Evolutionary conservation across 2,888 invertebrate species (phyloP), one percentile per base, ranked within the genome.

Genomic region (Eupelmus urozonus): DNA sequence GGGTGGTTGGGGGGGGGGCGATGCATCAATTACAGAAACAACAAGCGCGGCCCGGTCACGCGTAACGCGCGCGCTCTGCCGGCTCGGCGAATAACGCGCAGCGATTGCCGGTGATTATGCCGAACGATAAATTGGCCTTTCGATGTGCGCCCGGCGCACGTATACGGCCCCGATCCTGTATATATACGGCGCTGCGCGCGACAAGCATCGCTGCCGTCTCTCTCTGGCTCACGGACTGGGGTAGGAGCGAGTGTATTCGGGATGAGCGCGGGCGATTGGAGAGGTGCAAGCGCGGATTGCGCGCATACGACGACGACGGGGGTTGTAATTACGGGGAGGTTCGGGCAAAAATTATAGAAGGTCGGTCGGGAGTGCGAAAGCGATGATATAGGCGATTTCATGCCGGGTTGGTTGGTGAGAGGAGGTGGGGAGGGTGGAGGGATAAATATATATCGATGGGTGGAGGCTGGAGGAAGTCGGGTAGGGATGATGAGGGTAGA

Each of bases 1-100:
- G n/a, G n/a, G n/a, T n/a, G n/a, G n/a, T n/a, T n/a, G n/a, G n/a
- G n/a, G n/a, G 85, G 80, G 82, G 76, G 80, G 82, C 85, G 84
- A 87, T 87, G 86, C 88, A 88, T 88, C 88, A 88, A 88, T 88
- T 88, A 87, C 86, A 87, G 86, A 87, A 87, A 87, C 86, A 86
- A 76, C 85, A 85, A 81, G 83, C 84, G 82, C 84, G 77, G 81
- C 80, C 82, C 76, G 59, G 83, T 82, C 82, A 83, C 84, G 84
- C 83, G 84, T 85, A 86, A 85, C 87, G 9, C 75, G 23, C 51
- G 27, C 51, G 16, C 53, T 27, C 45, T 2, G 3, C n/a, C 18
- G n/a, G 11, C 25, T 75, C 83, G 82, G 80, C 84, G 85, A 85
- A 85, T 86, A 87, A 86, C 85, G 84, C 82, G 80, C 65, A 49